Evolutionary conservation across 2,797 vertebrate species (phyloP), one percentile per base, ranked within the genome.

Genomic region (Triplophysa bombifrons): DNA sequence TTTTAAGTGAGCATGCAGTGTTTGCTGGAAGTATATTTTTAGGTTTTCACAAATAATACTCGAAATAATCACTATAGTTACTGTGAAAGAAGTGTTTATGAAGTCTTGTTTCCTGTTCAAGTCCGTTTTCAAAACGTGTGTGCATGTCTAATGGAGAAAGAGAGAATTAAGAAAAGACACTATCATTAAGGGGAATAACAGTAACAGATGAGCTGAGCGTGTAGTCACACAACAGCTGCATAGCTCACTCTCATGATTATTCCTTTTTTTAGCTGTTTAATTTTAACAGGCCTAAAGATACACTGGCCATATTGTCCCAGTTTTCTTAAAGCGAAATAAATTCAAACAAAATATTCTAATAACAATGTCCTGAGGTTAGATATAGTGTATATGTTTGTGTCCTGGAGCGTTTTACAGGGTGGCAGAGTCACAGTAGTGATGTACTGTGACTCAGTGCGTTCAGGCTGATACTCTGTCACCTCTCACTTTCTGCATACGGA

Each of bases 381-480:
- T 77, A 17, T 3, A 10, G 10, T 64, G 7, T 56, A 14, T 48
- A 10, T 67, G 71, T 74, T 68, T 74, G 67, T 60, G 44, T 34
- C 46, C 53, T 74, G 34, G 9, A 66, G 69, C 50, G 27, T 60
- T 65, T 72, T 34, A 65, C 12, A 19, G 12, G 34, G 44, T 72
- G 46, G 7, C 56, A 38, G 74, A 19, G 75, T 53, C 67, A 67
- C 72, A 71, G 48, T 22, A n/a, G 30, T 68, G 75, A 69, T 58
- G 44, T 55, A 41, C 51, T 34, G 58, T 78, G 81, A 79, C 56
- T 77, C 69, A 66, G 58, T 60, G 56, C 67, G 61, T 74, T 51
- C 76, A 82, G 71, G 70, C 44, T 64, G 71, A 74, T 71, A 30
- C 14, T 72, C 14, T 72, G 76, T 69, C 67, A 50, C 63, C 60